phyloP scores from a whole-genome alignment of 2,113 vertebrate genomes.

The Leiothrix lutea region DNA sequence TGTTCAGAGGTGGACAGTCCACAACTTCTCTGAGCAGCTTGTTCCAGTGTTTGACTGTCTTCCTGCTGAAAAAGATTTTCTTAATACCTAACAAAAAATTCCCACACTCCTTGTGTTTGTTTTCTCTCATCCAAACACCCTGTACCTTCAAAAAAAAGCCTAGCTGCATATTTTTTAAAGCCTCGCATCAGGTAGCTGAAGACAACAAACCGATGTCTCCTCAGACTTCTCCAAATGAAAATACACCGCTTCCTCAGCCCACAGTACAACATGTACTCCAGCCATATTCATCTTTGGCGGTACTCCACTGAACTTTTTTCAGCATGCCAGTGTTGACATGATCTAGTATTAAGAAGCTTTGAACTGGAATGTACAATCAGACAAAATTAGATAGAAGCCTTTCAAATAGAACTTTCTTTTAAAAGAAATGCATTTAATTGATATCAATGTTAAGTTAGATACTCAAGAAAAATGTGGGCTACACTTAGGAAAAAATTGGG shows the following conservation, averaged over 20 bases:
- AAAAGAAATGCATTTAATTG: not conserved
- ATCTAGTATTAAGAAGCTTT: not conserved
- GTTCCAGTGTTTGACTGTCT: fast-evolving
- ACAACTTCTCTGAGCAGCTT: not conserved
- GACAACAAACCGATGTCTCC: not conserved
- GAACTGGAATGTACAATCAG: not conserved
- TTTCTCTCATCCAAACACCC: not conserved
- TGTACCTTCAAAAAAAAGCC: not conserved
- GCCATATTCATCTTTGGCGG: fast-evolving
- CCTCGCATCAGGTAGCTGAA: not conserved
- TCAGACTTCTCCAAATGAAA: not conserved
- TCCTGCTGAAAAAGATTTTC: not conserved
- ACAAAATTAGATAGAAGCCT: not conserved
- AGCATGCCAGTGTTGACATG: not conserved
- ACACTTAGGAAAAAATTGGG: not conserved
- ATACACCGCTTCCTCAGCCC: not conserved
- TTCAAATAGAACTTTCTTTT: not conserved
- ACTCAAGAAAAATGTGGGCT: not conserved
- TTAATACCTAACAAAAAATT: not conserved
- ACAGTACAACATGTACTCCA: not conserved
- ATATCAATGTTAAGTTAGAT: not conserved
- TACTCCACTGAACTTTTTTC: not conserved
- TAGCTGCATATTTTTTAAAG: not conserved
- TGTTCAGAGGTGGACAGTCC: not conserved
- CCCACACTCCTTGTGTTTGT: not conserved